Evolutionary conservation across 2,797 vertebrate species (phyloP).

Genomic region (Xiphophorus birchmanni): DNA sequence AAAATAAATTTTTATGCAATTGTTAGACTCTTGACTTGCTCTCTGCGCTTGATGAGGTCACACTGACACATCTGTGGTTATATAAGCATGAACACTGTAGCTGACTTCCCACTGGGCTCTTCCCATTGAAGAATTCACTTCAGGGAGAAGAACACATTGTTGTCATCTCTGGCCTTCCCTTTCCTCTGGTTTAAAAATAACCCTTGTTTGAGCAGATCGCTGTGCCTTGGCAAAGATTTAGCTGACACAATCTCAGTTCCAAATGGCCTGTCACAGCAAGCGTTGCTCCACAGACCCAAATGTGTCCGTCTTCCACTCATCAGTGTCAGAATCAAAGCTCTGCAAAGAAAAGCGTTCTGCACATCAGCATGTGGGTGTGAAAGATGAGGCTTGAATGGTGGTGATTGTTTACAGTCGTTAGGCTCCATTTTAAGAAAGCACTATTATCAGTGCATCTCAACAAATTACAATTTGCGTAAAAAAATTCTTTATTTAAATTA

Average conservation of each 20-base stretch:
- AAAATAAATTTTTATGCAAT: neutral
- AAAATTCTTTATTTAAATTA: neutral
- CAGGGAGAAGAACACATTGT: slow-evolving; percentile 64
- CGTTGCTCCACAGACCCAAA: slow-evolving; percentile 64
- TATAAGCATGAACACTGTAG: slow-evolving; percentile 60
- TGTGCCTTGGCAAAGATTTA: slow-evolving; percentile 58
- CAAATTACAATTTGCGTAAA: neutral
- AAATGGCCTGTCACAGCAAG: slow-evolving; percentile 50
- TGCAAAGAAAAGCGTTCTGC: slow-evolving; percentile 24
- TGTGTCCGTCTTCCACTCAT: slow-evolving; percentile 59
- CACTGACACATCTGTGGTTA: slow-evolving; percentile 47
- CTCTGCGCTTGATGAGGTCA: slow-evolving; percentile 16
- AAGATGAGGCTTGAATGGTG: slow-evolving; percentile 16
- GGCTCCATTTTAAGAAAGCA: neutral
- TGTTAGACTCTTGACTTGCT: slow-evolving; percentile 14
- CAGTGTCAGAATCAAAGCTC: slow-evolving; percentile 30
- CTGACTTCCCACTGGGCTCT: slow-evolving; percentile 55
- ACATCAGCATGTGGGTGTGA: slow-evolving; percentile 32
- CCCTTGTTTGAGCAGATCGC: slow-evolving; percentile 44
- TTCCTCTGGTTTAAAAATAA: slow-evolving; percentile 72
- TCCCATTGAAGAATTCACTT: slow-evolving; percentile 65
- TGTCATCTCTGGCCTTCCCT: slow-evolving; percentile 70
- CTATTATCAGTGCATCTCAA: neutral
- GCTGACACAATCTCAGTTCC: slow-evolving; percentile 44
- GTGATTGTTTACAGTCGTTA: neutral